A percentile compares a stretch with the other conserved stretches of the same genome.
Evolutionary conservation across 1,140 invertebrate species (phyloP).

Genomic region (Heliconius hermathena): DNA sequence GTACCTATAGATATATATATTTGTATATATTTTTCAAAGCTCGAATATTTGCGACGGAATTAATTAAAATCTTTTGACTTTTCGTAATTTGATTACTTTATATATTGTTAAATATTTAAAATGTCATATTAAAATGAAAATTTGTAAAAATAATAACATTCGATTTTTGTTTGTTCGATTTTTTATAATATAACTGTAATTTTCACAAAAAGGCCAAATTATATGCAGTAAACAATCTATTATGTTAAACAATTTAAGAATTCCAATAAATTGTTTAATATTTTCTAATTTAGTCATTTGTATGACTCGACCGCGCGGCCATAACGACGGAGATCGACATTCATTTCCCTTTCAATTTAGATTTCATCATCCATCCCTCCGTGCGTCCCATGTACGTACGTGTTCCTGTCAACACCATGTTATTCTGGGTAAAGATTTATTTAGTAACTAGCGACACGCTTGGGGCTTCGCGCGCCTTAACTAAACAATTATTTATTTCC

Average conservation of each 20-base stretch:
- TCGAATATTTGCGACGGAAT: too few species aligned
- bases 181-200: too few species aligned
- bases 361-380: slow-evolving; percentile 59
- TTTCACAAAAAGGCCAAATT: background rate
- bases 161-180: too few species aligned
- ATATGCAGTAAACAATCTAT: background rate
- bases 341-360: slow-evolving; percentile 88
- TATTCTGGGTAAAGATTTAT: background rate
- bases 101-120: too few species aligned
- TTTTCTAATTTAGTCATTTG: slow-evolving; percentile 64
- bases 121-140: too few species aligned
- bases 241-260: background rate
- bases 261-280: background rate
- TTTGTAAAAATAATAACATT: too few species aligned
- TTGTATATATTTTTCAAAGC: too few species aligned
- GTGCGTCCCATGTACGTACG: background rate
- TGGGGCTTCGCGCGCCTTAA: too few species aligned
- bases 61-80: too few species aligned
- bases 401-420: background rate
- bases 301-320: slow-evolving; percentile 84
- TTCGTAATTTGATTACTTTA: too few species aligned
- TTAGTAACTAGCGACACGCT: background rate
- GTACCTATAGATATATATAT: too few species aligned
- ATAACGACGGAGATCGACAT: slow-evolving; percentile 79
- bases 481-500: too few species aligned